Conservation (phyloP, 2,113 vertebrate genomes). For the Antechinus stuartii region DNA sequence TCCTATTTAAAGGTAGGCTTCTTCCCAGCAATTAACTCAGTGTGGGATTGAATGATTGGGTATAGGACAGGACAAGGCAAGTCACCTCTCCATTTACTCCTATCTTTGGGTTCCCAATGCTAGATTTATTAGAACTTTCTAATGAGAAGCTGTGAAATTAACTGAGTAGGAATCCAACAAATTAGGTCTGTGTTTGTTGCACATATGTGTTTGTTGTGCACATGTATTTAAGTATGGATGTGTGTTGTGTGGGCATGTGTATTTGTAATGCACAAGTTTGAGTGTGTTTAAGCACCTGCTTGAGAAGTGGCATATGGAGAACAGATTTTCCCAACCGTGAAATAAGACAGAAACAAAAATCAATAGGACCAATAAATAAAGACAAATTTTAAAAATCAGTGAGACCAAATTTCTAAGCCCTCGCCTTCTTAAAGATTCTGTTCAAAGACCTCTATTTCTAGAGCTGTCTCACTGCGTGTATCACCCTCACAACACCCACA, state of each 20-base stretch:
- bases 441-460: not conserved
- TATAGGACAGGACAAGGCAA: not conserved
- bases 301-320: not conserved
- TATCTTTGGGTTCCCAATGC: not conserved
- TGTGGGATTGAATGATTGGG: not conserved
- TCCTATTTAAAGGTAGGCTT: not conserved
- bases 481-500: not conserved
- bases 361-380: not conserved
- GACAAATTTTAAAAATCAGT: conserved; percentile 2
- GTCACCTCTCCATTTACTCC: not conserved
- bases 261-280: not conserved
- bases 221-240: not conserved
- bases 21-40: not conserved
- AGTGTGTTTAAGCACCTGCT: not conserved
- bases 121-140: not conserved
- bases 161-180: not conserved
- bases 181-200: not conserved
- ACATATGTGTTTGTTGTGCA: not conserved
- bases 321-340: conserved; percentile 3
- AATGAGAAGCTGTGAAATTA: not conserved
- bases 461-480: not conserved
- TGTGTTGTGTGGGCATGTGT: not conserved
- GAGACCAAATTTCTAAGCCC: not conserved
- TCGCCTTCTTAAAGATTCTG: not conserved
- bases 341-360: conserved; percentile 2